Base-by-base conservation (phyloP, 2,797 vertebrate species). In the Platalea minor region DNA sequence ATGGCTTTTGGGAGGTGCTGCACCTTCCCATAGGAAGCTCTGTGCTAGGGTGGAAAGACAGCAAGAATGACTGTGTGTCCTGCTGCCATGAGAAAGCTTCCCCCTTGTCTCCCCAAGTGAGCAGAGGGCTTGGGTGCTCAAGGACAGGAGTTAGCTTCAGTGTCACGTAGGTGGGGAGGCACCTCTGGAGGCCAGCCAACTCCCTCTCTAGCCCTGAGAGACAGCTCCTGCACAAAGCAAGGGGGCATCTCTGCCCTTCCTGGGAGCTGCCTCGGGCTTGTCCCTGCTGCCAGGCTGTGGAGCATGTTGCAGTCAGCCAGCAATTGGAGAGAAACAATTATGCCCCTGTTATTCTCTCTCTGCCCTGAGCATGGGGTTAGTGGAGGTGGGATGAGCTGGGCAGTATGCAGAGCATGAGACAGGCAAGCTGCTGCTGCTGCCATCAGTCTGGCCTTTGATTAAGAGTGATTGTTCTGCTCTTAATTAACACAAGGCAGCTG, bases 401-500 rank as follows among this genome's bases (percentile, higher is more conserved):
- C 59, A 41, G 50, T 12, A 28, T 35, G n/a, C 28, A 17, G 57
- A 70, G 31, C 16, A 29, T 28, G 53, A 73, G 23, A 9, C 4
- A 4, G 81, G 56, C 54, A 65, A 67, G 8, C 73, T 75, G 79
- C 76, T 80, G 54, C 74, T 43, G 81, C 75, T 61, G 88, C 61
- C 72, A 46, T 29, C 31, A 26, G 84, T 31, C 72, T 92, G 85
- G 56, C 60, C 84, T 85, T 78, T 78, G 75, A 97, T 95, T 93
- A 82, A 93, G 59, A 93, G 53, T 24, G 46, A 95, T 85, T 91
- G 57, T 72, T 83, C 82, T 63, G 21, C 48, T 61, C 33, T 60
- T 91, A 91, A 94, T 96, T 94, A 96, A 85, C 89, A 70, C 28
- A 17, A 77, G 83, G 57, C 85, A 63, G 92, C 77, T 91, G 86